Conservation (phyloP, 1,140 invertebrate genomes). For the Drosophila burlai region DNA sequence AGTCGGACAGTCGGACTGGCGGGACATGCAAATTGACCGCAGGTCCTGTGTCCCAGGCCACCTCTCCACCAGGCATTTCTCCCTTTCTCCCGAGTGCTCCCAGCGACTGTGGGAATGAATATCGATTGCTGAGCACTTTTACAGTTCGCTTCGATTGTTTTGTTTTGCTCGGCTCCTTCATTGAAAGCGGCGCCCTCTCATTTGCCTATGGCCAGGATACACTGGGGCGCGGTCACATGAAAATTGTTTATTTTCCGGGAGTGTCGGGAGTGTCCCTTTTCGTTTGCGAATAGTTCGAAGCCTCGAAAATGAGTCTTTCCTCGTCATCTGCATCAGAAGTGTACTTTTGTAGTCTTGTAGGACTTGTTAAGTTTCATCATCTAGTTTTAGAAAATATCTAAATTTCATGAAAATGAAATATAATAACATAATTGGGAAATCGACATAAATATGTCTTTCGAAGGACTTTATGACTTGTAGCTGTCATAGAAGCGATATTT, state of each 20-base stretch:
- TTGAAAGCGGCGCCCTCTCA: slow-evolving; percentile 26
- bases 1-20: slow-evolving; percentile 5
- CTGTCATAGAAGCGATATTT: background rate
- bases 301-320: background rate
- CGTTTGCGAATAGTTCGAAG: background rate
- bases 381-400: too few relatives aligned
- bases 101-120: slow-evolving; percentile 19
- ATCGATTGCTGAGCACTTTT: slow-evolving; percentile 45
- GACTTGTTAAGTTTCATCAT: background rate
- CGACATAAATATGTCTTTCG: too few relatives aligned
- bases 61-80: background rate
- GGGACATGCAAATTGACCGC: slow-evolving; percentile 48
- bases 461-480: too few relatives aligned
- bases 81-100: background rate
- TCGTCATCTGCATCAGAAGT: background rate
- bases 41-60: slow-evolving; percentile 5
- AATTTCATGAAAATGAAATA: too few relatives aligned
- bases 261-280: too few relatives aligned
- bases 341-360: background rate
- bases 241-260: too few relatives aligned
- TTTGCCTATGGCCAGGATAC: slow-evolving; percentile 28
- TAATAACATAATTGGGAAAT: too few relatives aligned
- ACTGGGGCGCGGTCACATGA: background rate
- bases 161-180: slow-evolving; percentile 45
- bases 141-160: slow-evolving; percentile 32